Evolutionary conservation across 2,113 vertebrate genomes (phyloP), one percentile per base, ranked within the genome.

Genomic region (Hemibagrus wyckioides): DNA sequence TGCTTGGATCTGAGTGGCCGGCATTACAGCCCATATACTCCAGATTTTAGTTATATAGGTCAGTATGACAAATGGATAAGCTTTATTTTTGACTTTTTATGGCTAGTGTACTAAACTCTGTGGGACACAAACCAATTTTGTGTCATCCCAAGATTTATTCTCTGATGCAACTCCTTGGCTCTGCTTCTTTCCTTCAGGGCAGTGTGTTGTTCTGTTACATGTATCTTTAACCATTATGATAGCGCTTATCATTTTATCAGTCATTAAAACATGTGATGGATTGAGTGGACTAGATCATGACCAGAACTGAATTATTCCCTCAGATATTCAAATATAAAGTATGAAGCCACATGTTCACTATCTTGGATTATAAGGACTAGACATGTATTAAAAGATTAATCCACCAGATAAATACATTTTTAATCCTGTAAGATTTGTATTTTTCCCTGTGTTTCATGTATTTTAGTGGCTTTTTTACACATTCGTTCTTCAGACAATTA

Each of bases 91-190:
- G 11, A 50, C 67, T 28, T 82, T 41, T 91, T 23, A 88, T 86
- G 69, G 88, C 80, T 81, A 57, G 44, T 75, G 56, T 76, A 50
- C 69, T 85, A 50, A 82, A 84, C 39, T 56, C 52, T 36, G 44
- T 65, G 87, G 57, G 89, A 81, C 84, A 75, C 63, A 84, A 90
- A 89, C 84, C 86, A 80, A 93, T 93, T 90, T 59, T 90, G 91
- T 89, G 88, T 91, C 90, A 84, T 89, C 86, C 89, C 85, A 91
- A 89, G 91, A 92, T 92, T 86, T 88, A 89, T 86, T 87, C 87
- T 83, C 54, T 88, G 92, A 77, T 84, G 90, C 86, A 86, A 36
- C 61, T 79, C 83, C 89, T 56, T 48, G 65, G 90, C 86, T 82
- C 25, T 44, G 77, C 25, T 69, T 69, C 23, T 33, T 80, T 17